Conservation (phyloP, 2,888 invertebrate species). For the Orchesellides sinensis region DNA sequence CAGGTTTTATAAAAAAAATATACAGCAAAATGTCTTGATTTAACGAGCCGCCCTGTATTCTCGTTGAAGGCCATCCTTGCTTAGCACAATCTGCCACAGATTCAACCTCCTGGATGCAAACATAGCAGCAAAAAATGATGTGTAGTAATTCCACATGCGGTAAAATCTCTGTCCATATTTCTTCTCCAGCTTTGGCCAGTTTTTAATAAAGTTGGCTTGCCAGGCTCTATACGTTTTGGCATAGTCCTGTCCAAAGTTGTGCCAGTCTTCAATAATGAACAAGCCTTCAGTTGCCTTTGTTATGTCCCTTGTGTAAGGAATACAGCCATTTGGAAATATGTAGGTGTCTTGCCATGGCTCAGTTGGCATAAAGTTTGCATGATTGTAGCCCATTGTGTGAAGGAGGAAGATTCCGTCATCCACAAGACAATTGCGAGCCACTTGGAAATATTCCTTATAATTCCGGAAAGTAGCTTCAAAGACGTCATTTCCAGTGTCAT, state of each 20-base stretch:
- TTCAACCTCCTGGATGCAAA: slow-evolving; percentile 56
- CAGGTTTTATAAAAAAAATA: too few relatives aligned
- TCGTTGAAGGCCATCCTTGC: slow-evolving; percentile 64
- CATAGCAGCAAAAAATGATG: slow-evolving; percentile 55
- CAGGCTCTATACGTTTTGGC: slow-evolving; percentile 46
- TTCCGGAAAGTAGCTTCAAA: slow-evolving; percentile 30
- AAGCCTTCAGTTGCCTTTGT: neutral
- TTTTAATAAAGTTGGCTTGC: slow-evolving; percentile 48
- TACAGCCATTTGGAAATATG: slow-evolving; percentile 39
- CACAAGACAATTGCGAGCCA: slow-evolving; percentile 32
- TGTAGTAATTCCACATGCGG: slow-evolving; percentile 68
- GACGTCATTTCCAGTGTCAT: slow-evolving; percentile 49
- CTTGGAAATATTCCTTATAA: slow-evolving; percentile 55
- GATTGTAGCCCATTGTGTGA: slow-evolving; percentile 60
- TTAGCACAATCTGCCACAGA: slow-evolving; percentile 69
- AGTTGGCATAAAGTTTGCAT: slow-evolving; percentile 8
- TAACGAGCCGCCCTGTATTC: slow-evolving; percentile 62
- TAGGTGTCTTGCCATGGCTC: slow-evolving; percentile 48
- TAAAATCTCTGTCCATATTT: slow-evolving; percentile 61
- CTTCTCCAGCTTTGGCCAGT: slow-evolving; percentile 33
- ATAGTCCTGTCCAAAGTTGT: slow-evolving; percentile 47
- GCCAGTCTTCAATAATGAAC: slow-evolving; percentile 61
- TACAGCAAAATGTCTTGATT: too few relatives aligned
- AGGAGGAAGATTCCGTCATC: slow-evolving; percentile 63
- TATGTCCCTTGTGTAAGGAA: neutral